These are phyloP conservation scores for Sitta europaea DNA, from an alignment of 2,113 vertebrate genomes.

Conservation along the genomic window DNA sequence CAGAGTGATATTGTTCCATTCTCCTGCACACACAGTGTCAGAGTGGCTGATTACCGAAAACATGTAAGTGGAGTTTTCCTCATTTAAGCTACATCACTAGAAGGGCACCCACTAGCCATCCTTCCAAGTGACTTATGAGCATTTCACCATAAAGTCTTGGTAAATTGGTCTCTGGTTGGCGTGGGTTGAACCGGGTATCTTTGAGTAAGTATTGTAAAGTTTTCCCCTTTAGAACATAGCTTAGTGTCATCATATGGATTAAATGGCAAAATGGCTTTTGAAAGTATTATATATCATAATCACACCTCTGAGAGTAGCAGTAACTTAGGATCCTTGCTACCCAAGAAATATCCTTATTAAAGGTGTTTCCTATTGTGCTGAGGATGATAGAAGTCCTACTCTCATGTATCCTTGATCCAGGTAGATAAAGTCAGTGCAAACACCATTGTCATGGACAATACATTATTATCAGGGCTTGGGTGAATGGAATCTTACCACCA, in stretches of 20 bases:
- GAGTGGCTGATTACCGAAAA: neutral
- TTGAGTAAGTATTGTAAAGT: neutral
- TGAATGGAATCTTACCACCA: neutral
- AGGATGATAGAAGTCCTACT: neutral
- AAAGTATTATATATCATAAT: neutral
- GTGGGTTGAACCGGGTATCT: neutral
- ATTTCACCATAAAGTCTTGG: neutral
- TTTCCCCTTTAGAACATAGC: neutral
- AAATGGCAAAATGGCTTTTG: neutral
- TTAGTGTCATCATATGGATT: neutral
- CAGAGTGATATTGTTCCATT: neutral
- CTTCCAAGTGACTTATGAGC: neutral
- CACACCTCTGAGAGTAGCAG: neutral
- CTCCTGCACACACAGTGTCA: neutral
- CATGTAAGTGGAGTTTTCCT: neutral
- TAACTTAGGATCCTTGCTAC: neutral
- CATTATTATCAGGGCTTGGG: neutral
- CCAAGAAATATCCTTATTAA: neutral
- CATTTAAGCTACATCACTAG: neutral
- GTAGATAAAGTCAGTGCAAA: neutral
- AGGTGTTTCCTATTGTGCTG: neutral
- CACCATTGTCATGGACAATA: neutral
- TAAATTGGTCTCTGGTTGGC: neutral
- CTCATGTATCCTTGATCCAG: neutral
- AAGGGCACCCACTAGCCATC: neutral